Conservation (phyloP, 2,888 invertebrate genomes). For the Petrolisthes cinctipes region DNA sequence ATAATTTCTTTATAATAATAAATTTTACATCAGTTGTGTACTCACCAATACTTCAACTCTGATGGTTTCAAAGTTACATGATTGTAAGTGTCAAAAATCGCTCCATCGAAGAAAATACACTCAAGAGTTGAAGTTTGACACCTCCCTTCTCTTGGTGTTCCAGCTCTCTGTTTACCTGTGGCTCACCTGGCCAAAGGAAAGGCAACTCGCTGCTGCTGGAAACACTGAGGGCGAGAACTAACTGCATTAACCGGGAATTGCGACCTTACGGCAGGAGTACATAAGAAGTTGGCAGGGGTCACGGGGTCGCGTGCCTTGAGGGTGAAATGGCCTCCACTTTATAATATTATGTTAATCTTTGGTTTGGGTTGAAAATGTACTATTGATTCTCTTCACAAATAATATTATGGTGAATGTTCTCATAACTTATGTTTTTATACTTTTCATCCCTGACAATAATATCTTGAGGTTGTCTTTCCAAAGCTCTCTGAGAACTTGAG, state of each 20-base stretch:
- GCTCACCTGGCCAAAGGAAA: conserved; percentile 44
- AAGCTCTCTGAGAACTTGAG: too few relatives aligned
- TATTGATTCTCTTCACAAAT: too few relatives aligned
- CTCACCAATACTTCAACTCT: conserved; percentile 32
- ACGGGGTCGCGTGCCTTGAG: background rate
- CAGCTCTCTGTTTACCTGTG: conserved; percentile 59
- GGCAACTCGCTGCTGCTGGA: conserved; percentile 18
- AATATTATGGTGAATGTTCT: too few relatives aligned
- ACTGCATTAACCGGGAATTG: conserved; percentile 11
- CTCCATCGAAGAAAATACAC: conserved; percentile 14
- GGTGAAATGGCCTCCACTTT: background rate
- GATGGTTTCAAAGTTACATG: conserved; percentile 29
- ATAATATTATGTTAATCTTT: background rate
- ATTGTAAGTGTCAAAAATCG: conserved; percentile 2
- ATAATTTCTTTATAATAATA: too few relatives aligned
- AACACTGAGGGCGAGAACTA: conserved; percentile 29
- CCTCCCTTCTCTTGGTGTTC: conserved; percentile 15
- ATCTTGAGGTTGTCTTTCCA: too few relatives aligned
- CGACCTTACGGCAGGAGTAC: conserved; percentile 26
- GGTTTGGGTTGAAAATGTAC: too few relatives aligned
- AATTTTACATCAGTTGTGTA: background rate
- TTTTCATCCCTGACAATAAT: too few relatives aligned
- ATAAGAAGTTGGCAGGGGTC: conserved; percentile 13
- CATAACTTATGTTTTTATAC: too few relatives aligned
- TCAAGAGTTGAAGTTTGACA: conserved; percentile 6